Percentiles rank a stretch among this genome's conserved stretches.
These are phyloP conservation scores for Sinentomon sp. DNA, from an alignment of 2,888 invertebrate species.

Conservation along the genomic window DNA sequence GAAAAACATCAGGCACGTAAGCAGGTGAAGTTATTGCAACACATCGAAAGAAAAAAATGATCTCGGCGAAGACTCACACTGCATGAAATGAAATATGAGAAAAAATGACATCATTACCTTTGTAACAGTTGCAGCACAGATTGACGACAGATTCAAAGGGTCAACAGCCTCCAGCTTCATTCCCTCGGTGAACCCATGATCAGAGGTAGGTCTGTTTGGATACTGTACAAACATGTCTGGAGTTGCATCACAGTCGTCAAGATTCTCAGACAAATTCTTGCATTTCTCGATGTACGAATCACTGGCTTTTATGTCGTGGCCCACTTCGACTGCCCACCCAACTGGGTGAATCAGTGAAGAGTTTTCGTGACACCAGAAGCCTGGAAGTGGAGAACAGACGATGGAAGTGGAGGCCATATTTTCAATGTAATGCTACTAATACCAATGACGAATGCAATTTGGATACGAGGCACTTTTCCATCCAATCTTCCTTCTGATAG, in stretches of 20 bases:
- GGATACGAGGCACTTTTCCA: too few relatives aligned
- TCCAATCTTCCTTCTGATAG: too few relatives aligned
- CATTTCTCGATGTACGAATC: conserved; percentile 29
- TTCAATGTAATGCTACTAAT: too few relatives aligned
- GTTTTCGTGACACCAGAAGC: conserved; percentile 93
- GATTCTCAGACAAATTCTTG: conserved; percentile 35
- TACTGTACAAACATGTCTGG: conserved; percentile 38
- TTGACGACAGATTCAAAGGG: conserved; percentile 73
- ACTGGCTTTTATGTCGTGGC: conserved; percentile 41
- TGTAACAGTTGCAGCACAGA: conserved; percentile 86
- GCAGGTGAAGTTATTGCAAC: too few relatives aligned
- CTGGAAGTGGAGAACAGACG: too few relatives aligned
- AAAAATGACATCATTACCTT: too few relatives aligned
- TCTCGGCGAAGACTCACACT: too few relatives aligned
- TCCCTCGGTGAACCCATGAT: conserved; percentile 37
- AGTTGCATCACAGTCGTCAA: conserved; percentile 48
- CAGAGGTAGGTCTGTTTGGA: conserved; percentile 16
- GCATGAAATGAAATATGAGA: too few relatives aligned
- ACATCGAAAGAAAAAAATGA: too few relatives aligned
- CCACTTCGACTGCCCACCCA: conserved; percentile 79
- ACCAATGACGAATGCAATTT: too few relatives aligned
- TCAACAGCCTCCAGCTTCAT: conserved; percentile 95
- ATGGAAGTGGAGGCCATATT: too few relatives aligned
- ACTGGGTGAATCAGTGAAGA: conserved; percentile 82
- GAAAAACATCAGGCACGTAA: too few relatives aligned